A percentile compares a stretch with the other conserved stretches of the same genome.
phyloP scores from a whole-genome alignment of 2,797 vertebrate species.

The Morus bassanus region DNA sequence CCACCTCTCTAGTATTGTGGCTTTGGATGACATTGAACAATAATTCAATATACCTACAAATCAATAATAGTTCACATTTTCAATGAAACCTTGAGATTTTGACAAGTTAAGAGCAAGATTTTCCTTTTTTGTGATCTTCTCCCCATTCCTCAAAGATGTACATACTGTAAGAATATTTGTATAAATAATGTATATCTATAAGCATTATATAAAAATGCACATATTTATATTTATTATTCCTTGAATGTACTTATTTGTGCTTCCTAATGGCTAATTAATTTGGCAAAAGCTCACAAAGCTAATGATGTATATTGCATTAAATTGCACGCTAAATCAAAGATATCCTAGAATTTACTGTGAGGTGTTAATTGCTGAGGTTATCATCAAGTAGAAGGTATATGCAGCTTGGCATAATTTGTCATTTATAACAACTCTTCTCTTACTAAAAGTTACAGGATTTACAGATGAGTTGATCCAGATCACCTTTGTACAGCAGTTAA shows the following conservation, averaged over 20 bases:
- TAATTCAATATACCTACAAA: not conserved
- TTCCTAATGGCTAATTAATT: slow-evolving; percentile 4
- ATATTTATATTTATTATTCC: not conserved
- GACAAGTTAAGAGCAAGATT: not conserved
- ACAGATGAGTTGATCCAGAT: slow-evolving; percentile 42
- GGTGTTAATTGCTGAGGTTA: slow-evolving; percentile 25
- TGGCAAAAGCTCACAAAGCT: not conserved
- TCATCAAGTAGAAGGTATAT: not conserved
- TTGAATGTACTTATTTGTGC: not conserved
- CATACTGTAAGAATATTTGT: not conserved
- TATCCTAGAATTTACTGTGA: not conserved
- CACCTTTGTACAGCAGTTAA: slow-evolving; percentile 44
- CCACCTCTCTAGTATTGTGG: not conserved
- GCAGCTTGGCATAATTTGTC: not conserved
- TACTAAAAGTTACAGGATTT: slow-evolving; percentile 44
- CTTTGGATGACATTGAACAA: not conserved
- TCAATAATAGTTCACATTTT: not conserved
- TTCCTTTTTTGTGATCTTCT: not conserved
- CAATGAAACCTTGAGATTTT: not conserved
- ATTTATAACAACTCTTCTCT: not conserved
- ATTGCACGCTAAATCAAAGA: not conserved
- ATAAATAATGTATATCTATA: not conserved
- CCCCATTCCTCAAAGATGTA: not conserved
- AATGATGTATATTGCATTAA: not conserved
- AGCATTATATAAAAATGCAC: not conserved